A percentile compares a stretch with the other conserved stretches of the same genome.
Evolutionary conservation across 2,888 invertebrate genomes (phyloP).

Genomic region (Drosophila recens): DNA sequence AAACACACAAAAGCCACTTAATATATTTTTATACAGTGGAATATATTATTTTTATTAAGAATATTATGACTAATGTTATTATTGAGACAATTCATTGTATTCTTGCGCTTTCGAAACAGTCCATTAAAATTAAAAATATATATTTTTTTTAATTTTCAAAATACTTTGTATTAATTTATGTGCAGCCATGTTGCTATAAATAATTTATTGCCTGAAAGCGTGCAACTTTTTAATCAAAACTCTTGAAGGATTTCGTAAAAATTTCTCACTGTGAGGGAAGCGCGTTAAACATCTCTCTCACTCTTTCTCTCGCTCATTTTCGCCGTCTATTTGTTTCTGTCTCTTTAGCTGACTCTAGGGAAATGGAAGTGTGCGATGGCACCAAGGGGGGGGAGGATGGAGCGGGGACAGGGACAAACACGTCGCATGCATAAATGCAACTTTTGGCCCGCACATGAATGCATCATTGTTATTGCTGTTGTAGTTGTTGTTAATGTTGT

Average conservation of each 20-base stretch:
- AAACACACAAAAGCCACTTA: no score
- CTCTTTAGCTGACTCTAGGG: slow-evolving; percentile 27
- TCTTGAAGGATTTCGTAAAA: background rate
- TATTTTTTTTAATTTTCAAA: background rate
- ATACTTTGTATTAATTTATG: background rate
- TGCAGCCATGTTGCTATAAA: background rate
- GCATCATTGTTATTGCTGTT: slow-evolving; percentile 47
- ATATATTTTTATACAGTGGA: no score
- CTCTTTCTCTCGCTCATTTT: background rate
- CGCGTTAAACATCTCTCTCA: slow-evolving; percentile 10
- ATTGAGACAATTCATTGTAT: no score
- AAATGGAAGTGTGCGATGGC: slow-evolving; percentile 44
- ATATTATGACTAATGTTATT: no score
- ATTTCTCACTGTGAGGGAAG: slow-evolving; percentile 24
- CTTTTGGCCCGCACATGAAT: slow-evolving; percentile 60
- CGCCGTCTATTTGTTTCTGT: background rate
- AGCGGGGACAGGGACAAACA: slow-evolving; percentile 50
- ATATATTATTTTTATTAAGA: no score
- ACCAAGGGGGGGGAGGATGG: background rate
- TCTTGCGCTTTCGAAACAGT: no score
- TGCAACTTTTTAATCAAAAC: background rate
- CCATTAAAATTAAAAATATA: no score
- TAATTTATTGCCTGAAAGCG: background rate
- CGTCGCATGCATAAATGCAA: slow-evolving; percentile 68
- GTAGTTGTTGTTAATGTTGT: slow-evolving; percentile 16